These are phyloP conservation scores for Knipowitschia caucasica DNA, from an alignment of 2,797 vertebrate genomes.

Conservation along the genomic window DNA sequence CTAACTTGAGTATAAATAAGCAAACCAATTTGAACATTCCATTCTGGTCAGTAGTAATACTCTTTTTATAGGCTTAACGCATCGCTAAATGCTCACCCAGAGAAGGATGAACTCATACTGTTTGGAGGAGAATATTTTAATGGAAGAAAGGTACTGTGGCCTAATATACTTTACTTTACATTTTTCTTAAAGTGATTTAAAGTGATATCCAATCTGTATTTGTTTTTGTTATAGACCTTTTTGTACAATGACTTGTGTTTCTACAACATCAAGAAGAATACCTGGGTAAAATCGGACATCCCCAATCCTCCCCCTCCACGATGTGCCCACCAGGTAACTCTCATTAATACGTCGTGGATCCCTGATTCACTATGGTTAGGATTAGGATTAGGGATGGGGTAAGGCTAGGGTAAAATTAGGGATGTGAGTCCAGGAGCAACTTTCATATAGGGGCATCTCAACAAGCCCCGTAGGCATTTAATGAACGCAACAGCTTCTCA, in stretches of 20 bases:
- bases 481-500: no score
- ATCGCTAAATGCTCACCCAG: conserved; percentile 85
- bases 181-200: neutral
- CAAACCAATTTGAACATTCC: no score
- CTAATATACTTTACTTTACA: no score
- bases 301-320: conserved; percentile 88
- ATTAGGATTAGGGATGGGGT: no score
- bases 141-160: conserved; percentile 78
- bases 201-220: neutral
- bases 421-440: no score
- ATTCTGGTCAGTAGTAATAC: neutral
- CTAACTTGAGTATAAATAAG: no score
- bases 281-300: conserved; percentile 86
- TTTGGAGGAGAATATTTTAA: conserved; percentile 98
- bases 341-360: neutral
- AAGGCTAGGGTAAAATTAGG: no score
- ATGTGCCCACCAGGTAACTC: conserved; percentile 89
- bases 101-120: conserved; percentile 92
- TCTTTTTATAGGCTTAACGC: conserved; percentile 80
- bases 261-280: conserved; percentile 90
- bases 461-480: no score
- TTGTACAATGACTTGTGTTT: conserved; percentile 90
- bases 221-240: conserved; percentile 74
- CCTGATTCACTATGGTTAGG: no score
- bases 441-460: no score